These are phyloP conservation scores for Sula dactylatra DNA, from an alignment of 2,113 vertebrate species.

Conservation along the genomic window DNA sequence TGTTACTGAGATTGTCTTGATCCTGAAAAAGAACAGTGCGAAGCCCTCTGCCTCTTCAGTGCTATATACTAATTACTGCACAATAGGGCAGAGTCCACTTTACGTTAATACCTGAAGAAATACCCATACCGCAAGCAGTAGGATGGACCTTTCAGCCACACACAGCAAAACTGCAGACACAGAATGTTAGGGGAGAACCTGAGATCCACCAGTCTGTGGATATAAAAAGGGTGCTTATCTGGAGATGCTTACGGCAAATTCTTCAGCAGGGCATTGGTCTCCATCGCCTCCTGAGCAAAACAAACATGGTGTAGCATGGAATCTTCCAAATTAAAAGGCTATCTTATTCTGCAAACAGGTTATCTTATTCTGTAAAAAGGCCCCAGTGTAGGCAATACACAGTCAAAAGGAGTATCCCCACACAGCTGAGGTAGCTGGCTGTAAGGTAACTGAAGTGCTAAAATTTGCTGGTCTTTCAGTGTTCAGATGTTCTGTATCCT, in stretches of 20 bases:
- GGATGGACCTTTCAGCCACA: background rate
- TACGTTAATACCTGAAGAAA: background rate
- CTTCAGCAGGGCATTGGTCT: background rate
- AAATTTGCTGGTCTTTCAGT: background rate
- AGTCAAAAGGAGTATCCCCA: background rate
- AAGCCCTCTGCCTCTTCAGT: background rate
- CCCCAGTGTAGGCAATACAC: background rate
- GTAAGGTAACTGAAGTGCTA: background rate
- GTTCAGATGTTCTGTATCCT: background rate
- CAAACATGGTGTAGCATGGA: background rate
- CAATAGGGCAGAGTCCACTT: background rate
- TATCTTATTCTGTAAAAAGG: background rate
- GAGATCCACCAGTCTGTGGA: background rate
- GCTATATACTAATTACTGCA: background rate
- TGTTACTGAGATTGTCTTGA: background rate
- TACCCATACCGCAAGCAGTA: background rate
- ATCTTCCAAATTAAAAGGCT: background rate
- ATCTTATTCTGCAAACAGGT: background rate
- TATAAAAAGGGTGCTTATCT: background rate
- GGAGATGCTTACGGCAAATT: background rate
- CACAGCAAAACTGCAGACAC: background rate
- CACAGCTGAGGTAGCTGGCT: background rate
- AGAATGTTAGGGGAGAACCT: background rate
- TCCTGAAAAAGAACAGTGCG: background rate
- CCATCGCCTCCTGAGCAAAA: background rate